Conservation (phyloP, 1,140 invertebrate genomes). For the Ephestia elutella region DNA sequence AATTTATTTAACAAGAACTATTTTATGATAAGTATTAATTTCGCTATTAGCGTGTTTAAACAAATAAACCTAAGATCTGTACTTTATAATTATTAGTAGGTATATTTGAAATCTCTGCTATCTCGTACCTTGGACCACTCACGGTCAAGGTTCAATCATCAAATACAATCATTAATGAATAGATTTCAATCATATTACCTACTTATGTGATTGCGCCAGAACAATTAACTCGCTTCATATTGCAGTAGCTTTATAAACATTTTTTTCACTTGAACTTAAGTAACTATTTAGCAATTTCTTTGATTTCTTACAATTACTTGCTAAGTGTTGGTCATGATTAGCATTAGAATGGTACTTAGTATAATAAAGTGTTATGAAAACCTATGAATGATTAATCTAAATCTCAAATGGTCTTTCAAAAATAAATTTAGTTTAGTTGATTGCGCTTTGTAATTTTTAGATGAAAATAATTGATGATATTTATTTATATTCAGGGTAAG, state of each 20-base stretch:
- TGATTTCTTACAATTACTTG: not conserved
- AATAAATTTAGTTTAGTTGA: no score
- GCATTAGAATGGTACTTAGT: not conserved
- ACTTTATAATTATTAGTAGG: no score
- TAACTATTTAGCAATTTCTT: not conserved
- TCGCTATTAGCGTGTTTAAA: no score
- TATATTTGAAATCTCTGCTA: not conserved
- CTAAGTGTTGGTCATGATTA: not conserved
- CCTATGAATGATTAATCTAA: no score
- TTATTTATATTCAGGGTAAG: no score
- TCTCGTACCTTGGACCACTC: slow-evolving; percentile 8
- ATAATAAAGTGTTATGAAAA: not conserved
- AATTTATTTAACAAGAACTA: no score
- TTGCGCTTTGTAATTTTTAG: no score
- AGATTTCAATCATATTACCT: slow-evolving; percentile 4
- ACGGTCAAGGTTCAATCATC: not conserved
- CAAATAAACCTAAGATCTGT: no score
- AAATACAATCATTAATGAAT: not conserved
- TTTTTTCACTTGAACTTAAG: not conserved
- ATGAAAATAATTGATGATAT: no score
- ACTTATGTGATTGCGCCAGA: not conserved
- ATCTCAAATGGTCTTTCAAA: no score
- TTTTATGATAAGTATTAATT: no score
- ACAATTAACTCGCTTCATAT: not conserved
- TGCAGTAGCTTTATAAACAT: not conserved